Percentiles rank a stretch among this genome's conserved stretches.
Evolutionary conservation across 2,797 vertebrate species (phyloP).

Genomic region (Australoheros facetus): DNA sequence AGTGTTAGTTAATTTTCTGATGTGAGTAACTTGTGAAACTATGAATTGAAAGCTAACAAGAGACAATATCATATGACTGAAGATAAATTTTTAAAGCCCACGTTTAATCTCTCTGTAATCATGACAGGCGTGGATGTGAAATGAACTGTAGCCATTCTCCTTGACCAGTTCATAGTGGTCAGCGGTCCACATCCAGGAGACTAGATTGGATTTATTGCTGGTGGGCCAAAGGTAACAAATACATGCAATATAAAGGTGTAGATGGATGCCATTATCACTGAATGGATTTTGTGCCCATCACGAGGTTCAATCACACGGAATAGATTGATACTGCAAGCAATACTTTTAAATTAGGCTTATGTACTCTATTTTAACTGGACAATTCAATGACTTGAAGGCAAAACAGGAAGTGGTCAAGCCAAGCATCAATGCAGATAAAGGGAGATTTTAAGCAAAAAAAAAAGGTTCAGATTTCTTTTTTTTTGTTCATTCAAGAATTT

Average conservation of each 20-base stretch:
- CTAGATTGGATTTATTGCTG: conserved; percentile 86
- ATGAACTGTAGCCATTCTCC: conserved; percentile 81
- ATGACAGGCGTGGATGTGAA: conserved; percentile 72
- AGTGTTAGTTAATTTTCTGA: background rate
- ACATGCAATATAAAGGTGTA: conserved; percentile 79
- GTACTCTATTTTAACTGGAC: conserved; percentile 67
- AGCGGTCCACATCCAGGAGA: conserved; percentile 81
- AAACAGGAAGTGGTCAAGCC: conserved; percentile 60
- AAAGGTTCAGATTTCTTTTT: accelerated
- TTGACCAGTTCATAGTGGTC: conserved; percentile 84
- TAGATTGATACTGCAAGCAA: conserved; percentile 81
- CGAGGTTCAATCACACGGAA: conserved; percentile 79
- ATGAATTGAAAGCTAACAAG: background rate
- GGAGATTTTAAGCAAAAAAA: background rate
- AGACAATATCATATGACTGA: background rate
- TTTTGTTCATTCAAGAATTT: background rate
- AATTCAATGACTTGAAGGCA: conserved; percentile 62
- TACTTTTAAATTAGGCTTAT: conserved; percentile 74
- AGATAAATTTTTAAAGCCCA: conserved; percentile 1
- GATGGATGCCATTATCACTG: conserved; percentile 78
- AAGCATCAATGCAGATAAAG: conserved; percentile 6
- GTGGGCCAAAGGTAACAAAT: conserved; percentile 85
- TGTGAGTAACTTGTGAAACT: background rate
- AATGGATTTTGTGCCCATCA: conserved; percentile 80
- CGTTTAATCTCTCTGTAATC: conserved; percentile 74